These are phyloP conservation scores for Nematopogon swammerdamellus DNA, from an alignment of 2,888 invertebrate genomes.

Conservation along the genomic window DNA sequence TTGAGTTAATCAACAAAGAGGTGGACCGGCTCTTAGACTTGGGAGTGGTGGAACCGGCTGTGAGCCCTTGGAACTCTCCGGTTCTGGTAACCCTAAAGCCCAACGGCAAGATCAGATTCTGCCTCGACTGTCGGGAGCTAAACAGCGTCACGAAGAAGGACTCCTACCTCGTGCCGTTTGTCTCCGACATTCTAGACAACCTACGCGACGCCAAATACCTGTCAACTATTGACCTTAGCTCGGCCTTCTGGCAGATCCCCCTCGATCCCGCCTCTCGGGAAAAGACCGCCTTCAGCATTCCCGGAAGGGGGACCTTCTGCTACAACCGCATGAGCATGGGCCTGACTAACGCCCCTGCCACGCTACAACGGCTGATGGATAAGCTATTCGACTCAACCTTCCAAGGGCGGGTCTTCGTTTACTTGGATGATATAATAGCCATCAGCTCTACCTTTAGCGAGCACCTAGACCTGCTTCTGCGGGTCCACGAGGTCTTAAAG, in stretches of 20 bases:
- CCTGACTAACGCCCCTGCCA: slow-evolving; percentile 13
- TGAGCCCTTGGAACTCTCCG: no score
- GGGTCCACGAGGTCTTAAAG: neutral
- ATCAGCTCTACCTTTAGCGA: slow-evolving; percentile 9
- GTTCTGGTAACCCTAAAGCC: no score
- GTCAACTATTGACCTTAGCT: slow-evolving; percentile 12
- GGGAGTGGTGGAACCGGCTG: no score
- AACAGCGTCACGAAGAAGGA: slow-evolving; percentile 6
- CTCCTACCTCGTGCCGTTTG: slow-evolving; percentile 11
- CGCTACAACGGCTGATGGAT: slow-evolving; percentile 16
- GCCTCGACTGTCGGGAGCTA: neutral
- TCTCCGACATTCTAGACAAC: slow-evolving; percentile 17
- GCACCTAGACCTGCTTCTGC: slow-evolving; percentile 6
- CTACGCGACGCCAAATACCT: slow-evolving; percentile 14
- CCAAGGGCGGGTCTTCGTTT: slow-evolving; percentile 12
- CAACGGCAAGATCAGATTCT: neutral
- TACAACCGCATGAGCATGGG: slow-evolving; percentile 13
- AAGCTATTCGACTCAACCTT: slow-evolving; percentile 9
- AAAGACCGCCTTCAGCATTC: slow-evolving; percentile 11
- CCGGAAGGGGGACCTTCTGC: slow-evolving; percentile 10
- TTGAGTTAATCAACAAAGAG: no score
- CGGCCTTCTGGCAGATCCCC: slow-evolving; percentile 8
- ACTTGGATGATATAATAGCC: slow-evolving; percentile 14
- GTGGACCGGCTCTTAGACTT: no score
- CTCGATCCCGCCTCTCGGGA: neutral